Base-by-base conservation (phyloP, 1,140 invertebrate species). In the Pseudobourletiella spinata region DNA sequence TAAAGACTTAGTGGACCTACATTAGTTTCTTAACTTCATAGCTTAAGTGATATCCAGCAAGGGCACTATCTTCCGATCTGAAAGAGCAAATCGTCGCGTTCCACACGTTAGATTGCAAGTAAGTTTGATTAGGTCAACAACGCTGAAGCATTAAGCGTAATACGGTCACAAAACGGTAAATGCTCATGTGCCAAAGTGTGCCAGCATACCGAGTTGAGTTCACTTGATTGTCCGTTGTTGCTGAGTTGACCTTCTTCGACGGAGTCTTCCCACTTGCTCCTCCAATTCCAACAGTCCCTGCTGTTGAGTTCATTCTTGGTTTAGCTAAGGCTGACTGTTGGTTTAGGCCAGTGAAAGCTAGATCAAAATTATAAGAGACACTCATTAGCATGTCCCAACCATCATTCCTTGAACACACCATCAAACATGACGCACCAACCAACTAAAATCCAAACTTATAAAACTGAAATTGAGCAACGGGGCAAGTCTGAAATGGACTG, bases 1-100 rank as follows among this genome's bases (percentile, higher is more conserved):
- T 30, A n/a, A 55, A 29, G 42, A n/a, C 11, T 57, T 11, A 57
- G 22, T 51, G 57, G 56, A 86, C 89, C 83, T 94, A 95, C 92
- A 95, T 95, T 84, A 95, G 89, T 83, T 95, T 95, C 90, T 95
- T 95, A 82, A 95, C 91, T 92, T 95, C 91, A 84, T 95, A 95
- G 83, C 91, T 90, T 81, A 95, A 89, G 84, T 95, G 91, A 85
- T 94, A 94, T 80, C 89, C 90, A 82, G 90, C 86, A 82, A 91
- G 89, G 81, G 86, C 70, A 56, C 28, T 84, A 78, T 88, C 86
- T 80, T 93, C 90, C 80, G 84, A 84, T 83, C 86, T 77, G 72
- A 57, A 73, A 75, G 6, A 18, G 20, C 32, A 39, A 39, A 39
- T 8, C n/a, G n/a, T 39, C 32, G n/a, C 32, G n/a, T 39, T 39